Percentiles rank a stretch among this genome's conserved stretches.
Evolutionary conservation across 2,888 invertebrate species (phyloP).

Genomic region (Salticus scenicus): DNA sequence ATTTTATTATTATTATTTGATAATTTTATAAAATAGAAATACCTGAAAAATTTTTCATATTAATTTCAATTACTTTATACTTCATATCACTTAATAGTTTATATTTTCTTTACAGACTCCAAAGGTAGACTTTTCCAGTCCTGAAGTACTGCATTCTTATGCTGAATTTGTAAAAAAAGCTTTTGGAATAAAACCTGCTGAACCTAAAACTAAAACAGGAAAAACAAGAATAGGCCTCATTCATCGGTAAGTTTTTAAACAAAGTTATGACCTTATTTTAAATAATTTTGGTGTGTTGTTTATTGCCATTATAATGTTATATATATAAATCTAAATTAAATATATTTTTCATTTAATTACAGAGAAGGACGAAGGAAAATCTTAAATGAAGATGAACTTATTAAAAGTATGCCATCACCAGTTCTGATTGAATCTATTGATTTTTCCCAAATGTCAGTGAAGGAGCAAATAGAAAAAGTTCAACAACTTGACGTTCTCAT

Average conservation of each 20-base stretch:
- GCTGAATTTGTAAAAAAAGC: slow-evolving; percentile 56
- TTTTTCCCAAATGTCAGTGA: slow-evolving; percentile 71
- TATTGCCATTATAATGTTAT: no score
- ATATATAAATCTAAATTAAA: no score
- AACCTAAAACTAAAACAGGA: slow-evolving; percentile 7
- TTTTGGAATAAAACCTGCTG: slow-evolving; percentile 46
- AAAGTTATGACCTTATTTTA: neutral
- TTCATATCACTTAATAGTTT: neutral
- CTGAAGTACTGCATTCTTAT: slow-evolving; percentile 56
- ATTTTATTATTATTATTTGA: neutral
- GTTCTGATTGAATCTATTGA: slow-evolving; percentile 71
- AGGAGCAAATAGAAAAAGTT: slow-evolving; percentile 72
- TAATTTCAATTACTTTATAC: neutral
- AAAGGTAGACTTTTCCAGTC: slow-evolving; percentile 54
- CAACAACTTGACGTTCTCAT: slow-evolving; percentile 73
- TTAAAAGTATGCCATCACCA: slow-evolving; percentile 70
- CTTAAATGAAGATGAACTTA: slow-evolving; percentile 72
- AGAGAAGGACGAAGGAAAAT: slow-evolving; percentile 72
- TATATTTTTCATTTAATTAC: slow-evolving; percentile 19
- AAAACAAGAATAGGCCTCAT: slow-evolving; percentile 67
- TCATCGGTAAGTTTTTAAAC: slow-evolving; percentile 60
- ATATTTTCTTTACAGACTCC: slow-evolving; percentile 62
- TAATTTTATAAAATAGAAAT: neutral
- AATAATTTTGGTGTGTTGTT: neutral
- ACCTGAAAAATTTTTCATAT: neutral